phyloP scores from a whole-genome alignment of 2,797 vertebrate species.

The Pseudomugil gertrudae region DNA sequence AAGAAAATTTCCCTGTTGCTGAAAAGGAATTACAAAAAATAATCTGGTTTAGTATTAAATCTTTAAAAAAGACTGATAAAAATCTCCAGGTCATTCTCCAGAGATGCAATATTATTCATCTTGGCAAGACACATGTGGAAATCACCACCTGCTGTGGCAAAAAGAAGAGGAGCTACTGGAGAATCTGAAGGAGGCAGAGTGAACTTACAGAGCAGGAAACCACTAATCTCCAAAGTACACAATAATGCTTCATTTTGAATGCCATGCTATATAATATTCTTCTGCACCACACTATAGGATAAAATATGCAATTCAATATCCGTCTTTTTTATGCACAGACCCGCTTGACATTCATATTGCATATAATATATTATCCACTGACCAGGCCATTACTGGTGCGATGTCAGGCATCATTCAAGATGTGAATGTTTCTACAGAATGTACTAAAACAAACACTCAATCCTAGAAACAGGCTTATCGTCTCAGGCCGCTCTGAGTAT shows the following conservation, averaged over 20 bases:
- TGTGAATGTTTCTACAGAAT: background rate
- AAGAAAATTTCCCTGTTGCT: slow-evolving; percentile 21
- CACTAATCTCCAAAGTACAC: background rate
- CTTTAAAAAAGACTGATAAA: slow-evolving; percentile 21
- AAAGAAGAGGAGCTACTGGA: slow-evolving; percentile 25
- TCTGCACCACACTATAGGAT: background rate
- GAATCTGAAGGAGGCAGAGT: slow-evolving; percentile 10
- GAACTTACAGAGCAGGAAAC: slow-evolving; percentile 10
- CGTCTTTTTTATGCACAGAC: background rate
- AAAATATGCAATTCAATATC: background rate
- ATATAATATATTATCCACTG: background rate
- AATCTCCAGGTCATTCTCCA: slow-evolving; percentile 30
- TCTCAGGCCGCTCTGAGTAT: background rate
- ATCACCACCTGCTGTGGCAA: slow-evolving; percentile 36
- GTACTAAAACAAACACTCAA: background rate
- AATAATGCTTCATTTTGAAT: slow-evolving; percentile 3
- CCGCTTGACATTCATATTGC: background rate
- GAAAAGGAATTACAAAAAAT: slow-evolving; percentile 32
- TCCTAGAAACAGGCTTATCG: background rate
- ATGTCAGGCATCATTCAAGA: background rate
- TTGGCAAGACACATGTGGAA: slow-evolving; percentile 26
- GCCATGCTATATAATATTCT: background rate
- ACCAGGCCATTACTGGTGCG: background rate
- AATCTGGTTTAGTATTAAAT: slow-evolving; percentile 55
- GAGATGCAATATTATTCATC: slow-evolving; percentile 43